Base-by-base conservation (phyloP, 2,888 invertebrate species). In the Syrphus vitripennis region DNA sequence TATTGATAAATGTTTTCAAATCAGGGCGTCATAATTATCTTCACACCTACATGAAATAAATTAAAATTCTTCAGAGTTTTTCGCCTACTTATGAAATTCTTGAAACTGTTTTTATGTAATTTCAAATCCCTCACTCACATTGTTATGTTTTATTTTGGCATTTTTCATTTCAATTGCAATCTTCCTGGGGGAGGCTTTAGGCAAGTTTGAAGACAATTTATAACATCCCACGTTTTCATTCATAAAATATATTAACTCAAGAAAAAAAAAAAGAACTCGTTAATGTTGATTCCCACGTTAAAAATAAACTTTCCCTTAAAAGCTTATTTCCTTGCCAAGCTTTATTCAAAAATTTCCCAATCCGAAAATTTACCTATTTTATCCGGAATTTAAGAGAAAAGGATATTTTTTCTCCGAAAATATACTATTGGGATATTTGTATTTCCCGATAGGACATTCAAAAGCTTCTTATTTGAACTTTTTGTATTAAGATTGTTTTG, bases 311-410 rank as follows among this genome's bases (percentile, higher is more conserved):
- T 65, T 65, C 29, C 26, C 29, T 65, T 45, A 40, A 63, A 42
- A 63, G 61, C 61, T 63, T 24, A 0, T 21, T 6, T 12, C 34
- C 26, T 55, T 1, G 1, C 37, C 0, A 24, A 40, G 61, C 19
- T 40, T 37, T 24, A 1, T 34, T 1, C 12, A 1, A 14, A 29
- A 69, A 81, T 57, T 21, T 63, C 76, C 83, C 24, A 50, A 2
- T 37, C 67, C 50, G 67, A 50, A 67, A 67, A 34, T 5, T 1
- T 9, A n/a, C 9, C 4, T n/a, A 34, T 29, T 65, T 84, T 84
- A 84, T 84, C 84, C 84, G 84, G 71, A 61, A 24, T 5, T 14
- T 70, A 76, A 84, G 83, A 84, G 83, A 31, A 67, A 21, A 9
- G 67, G 59, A 70, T 19, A 14, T 55, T 75, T 65, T 50, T 21